phyloP scores from a whole-genome alignment of 1,140 invertebrate species.

The Mesaphorura yosii region DNA sequence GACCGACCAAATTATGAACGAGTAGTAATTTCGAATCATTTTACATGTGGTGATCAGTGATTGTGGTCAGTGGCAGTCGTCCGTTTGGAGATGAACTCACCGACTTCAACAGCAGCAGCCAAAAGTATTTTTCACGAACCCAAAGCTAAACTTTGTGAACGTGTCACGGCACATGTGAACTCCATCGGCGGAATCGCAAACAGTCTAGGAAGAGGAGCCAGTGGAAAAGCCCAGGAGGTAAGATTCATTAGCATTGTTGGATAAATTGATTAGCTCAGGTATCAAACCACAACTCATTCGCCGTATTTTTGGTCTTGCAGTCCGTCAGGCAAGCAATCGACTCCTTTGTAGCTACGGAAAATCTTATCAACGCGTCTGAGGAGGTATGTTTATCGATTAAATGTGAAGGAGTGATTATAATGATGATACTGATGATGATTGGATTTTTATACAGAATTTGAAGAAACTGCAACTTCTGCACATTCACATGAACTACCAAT shows the following conservation, averaged over 20 bases:
- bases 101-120: too few species aligned
- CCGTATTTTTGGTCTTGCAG: slow-evolving; percentile 1
- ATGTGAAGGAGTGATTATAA: neutral
- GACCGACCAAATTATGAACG: too few species aligned
- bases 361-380: slow-evolving; percentile 19
- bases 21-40: too few species aligned
- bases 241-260: neutral
- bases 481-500: slow-evolving; percentile 29
- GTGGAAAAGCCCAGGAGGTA: slow-evolving; percentile 12
- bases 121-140: slow-evolving; percentile 16
- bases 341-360: slow-evolving; percentile 19
- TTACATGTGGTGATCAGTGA: too few species aligned
- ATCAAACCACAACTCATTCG: neutral
- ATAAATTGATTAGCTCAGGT: slow-evolving; percentile 1
- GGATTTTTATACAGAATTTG: slow-evolving; percentile 16
- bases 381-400: slow-evolving; percentile 13
- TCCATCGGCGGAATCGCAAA: slow-evolving; percentile 11
- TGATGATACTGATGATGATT: neutral
- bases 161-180: slow-evolving; percentile 1
- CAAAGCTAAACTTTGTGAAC: slow-evolving; percentile 11
- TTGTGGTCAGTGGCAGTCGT: too few species aligned
- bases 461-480: slow-evolving; percentile 24
- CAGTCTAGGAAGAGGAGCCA: slow-evolving; percentile 10
- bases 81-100: too few species aligned
- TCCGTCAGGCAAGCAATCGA: slow-evolving; percentile 18